Percentiles rank a stretch among this genome's conserved stretches.
phyloP scores from a whole-genome alignment of 2,888 invertebrate species.

The Agonopterix alstromeriana region DNA sequence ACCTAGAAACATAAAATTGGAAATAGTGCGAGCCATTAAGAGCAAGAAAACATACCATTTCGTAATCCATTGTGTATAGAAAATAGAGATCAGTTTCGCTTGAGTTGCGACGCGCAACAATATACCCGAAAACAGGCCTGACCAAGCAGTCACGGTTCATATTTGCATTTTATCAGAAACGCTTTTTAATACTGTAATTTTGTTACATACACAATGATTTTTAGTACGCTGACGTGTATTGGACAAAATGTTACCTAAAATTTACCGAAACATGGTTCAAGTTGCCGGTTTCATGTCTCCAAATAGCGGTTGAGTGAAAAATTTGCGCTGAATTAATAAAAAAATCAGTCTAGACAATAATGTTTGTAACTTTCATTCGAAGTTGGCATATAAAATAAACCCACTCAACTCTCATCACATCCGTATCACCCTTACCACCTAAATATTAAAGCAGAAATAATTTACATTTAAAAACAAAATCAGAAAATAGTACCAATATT shows the following conservation, averaged over 20 bases:
- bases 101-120: no score
- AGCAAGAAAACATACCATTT: not conserved
- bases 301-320: slow-evolving; percentile 25
- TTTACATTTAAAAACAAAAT: slow-evolving; percentile 17
- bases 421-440: slow-evolving; percentile 39
- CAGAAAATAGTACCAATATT: slow-evolving; percentile 24
- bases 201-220: no score
- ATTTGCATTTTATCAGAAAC: no score
- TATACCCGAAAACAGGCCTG: no score
- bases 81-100: no score
- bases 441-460: slow-evolving; percentile 30
- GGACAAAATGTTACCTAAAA: not conserved
- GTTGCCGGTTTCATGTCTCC: slow-evolving; percentile 9
- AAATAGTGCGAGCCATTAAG: not conserved
- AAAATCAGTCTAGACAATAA: slow-evolving; percentile 62
- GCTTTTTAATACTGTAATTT: no score
- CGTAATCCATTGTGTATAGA: no score
- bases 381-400: slow-evolving; percentile 33
- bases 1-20: slow-evolving; percentile 11
- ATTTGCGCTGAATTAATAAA: slow-evolving; percentile 28
- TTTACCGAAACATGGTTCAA: slow-evolving; percentile 6
- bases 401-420: slow-evolving; percentile 19
- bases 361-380: slow-evolving; percentile 35
- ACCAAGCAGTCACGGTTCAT: no score
- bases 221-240: no score